Conservation (phyloP, 2,113 vertebrate genomes). For the Theristicus caerulescens region DNA sequence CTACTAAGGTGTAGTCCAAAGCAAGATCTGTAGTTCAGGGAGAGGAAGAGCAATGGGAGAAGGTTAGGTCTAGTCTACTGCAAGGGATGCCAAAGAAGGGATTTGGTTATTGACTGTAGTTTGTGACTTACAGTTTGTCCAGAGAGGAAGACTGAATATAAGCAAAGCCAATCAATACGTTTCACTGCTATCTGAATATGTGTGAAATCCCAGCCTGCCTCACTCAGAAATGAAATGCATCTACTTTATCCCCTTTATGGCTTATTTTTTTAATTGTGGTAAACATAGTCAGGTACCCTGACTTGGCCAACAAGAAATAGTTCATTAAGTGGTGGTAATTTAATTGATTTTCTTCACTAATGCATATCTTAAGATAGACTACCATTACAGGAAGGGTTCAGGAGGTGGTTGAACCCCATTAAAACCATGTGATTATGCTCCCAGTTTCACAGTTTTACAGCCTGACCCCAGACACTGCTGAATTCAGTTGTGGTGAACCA, state of each 20-base stretch:
- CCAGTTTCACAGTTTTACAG: background rate
- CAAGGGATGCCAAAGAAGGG: background rate
- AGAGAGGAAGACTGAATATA: background rate
- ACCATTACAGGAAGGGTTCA: background rate
- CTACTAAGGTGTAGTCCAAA: background rate
- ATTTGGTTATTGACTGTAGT: background rate
- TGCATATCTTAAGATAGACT: background rate
- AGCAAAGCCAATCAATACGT: background rate
- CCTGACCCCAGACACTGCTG: background rate
- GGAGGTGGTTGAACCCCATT: background rate
- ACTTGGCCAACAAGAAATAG: background rate
- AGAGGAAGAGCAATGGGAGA: background rate
- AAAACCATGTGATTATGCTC: background rate
- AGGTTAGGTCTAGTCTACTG: background rate
- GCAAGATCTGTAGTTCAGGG: accelerated
- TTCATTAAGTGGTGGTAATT: slow-evolving; percentile 17
- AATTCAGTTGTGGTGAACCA: background rate
- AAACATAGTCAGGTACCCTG: background rate
- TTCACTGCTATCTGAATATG: background rate
- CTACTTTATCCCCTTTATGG: background rate
- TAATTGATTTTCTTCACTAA: slow-evolving; percentile 44
- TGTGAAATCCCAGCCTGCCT: background rate
- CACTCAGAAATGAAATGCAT: background rate
- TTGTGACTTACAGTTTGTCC: background rate
- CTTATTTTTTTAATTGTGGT: background rate